Conservation (phyloP, 1,140 invertebrate genomes). For the Drosophila neocordata region DNA sequence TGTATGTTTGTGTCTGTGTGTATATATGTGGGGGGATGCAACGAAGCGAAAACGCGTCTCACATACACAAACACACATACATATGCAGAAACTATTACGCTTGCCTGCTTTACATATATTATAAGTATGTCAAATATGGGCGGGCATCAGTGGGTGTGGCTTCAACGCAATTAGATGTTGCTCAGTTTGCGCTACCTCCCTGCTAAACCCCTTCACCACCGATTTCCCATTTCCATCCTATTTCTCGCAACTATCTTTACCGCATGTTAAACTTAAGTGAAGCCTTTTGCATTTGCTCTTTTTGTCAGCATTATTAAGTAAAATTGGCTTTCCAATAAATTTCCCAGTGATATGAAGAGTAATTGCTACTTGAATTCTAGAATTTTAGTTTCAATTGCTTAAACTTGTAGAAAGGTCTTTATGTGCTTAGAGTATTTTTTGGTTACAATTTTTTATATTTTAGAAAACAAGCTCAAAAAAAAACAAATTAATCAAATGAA, state of each 20-base stretch:
- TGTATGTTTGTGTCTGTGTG: too few species aligned
- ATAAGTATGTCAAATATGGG: conserved; percentile 33
- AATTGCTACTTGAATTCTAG: background rate
- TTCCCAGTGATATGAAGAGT: background rate
- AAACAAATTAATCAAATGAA: too few species aligned
- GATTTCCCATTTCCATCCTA: background rate
- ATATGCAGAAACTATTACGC: conserved; percentile 20
- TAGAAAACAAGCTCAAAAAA: too few species aligned
- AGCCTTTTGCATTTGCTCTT: background rate
- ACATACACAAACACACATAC: conserved; percentile 21
- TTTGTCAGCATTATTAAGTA: background rate
- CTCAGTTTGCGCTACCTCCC: conserved; percentile 36
- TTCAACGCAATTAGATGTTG: conserved; percentile 62
- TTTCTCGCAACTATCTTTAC: background rate
- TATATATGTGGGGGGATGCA: conserved; percentile 35
- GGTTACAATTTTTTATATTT: too few species aligned
- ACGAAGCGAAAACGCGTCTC: conserved; percentile 34
- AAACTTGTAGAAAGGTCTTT: too few species aligned
- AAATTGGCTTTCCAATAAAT: conserved; percentile 3
- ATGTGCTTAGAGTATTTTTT: too few species aligned
- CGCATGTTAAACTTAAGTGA: conserved; percentile 4
- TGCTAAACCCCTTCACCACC: background rate
- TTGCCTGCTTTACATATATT: conserved; percentile 53
- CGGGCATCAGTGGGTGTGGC: conserved; percentile 35
- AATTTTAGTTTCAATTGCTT: background rate